Percentiles rank a stretch among this genome's conserved stretches.
phyloP scores from a whole-genome alignment of 2,888 invertebrate species.

The Chloroclystis v-ata region DNA sequence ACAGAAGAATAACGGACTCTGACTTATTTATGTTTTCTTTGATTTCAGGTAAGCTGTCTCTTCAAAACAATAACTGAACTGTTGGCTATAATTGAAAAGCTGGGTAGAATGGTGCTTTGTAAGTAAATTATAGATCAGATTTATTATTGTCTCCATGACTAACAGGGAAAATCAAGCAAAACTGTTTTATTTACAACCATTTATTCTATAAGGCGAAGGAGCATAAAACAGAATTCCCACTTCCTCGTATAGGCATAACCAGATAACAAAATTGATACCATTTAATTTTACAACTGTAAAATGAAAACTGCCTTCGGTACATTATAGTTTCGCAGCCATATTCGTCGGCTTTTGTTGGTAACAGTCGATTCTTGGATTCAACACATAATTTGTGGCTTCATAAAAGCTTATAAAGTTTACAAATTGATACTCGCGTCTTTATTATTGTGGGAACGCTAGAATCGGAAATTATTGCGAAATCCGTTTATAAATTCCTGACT shows the following conservation, averaged over 20 bases:
- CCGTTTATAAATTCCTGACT: neutral
- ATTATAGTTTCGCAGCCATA: conserved; percentile 36
- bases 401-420: conserved; percentile 23
- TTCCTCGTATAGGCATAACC: conserved; percentile 21
- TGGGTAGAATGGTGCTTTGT: neutral
- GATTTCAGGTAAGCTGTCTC: conserved; percentile 17
- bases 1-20: neutral
- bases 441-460: conserved; percentile 8
- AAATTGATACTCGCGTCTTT: conserved; percentile 6
- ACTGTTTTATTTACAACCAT: conserved; percentile 1
- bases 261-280: conserved; percentile 34
- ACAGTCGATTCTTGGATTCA: conserved; percentile 33
- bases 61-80: neutral
- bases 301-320: conserved; percentile 33
- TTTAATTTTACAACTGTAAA: conserved; percentile 36
- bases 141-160: neutral
- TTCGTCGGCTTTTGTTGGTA: conserved; percentile 26
- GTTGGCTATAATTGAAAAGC: no score
- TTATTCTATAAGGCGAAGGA: conserved; percentile 12
- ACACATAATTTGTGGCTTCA: conserved; percentile 32
- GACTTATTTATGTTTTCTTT: conserved; percentile 10
- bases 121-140: no score
- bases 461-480: neutral
- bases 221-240: conserved; percentile 26
- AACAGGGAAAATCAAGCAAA: neutral